Evolutionary conservation across 2,888 invertebrate genomes (phyloP).

Genomic region (Noctua comes): DNA sequence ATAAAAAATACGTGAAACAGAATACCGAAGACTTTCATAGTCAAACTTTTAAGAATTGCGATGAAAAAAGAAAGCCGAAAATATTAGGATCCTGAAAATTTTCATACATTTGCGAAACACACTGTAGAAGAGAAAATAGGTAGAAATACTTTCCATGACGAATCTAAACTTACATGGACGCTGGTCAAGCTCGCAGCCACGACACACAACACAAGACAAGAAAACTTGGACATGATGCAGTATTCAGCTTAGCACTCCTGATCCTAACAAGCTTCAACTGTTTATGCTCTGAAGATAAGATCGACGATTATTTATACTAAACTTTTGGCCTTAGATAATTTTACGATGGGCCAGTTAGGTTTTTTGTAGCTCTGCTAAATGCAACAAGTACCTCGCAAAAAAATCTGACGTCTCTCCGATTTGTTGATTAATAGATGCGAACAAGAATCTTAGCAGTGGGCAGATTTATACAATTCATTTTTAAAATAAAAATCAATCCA

Average conservation of each 20-base stretch:
- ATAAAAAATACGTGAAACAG: too few relatives aligned
- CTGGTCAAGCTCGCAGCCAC: conserved; percentile 20
- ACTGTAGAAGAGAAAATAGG: background rate
- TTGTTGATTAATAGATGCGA: background rate
- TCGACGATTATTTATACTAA: conserved; percentile 23
- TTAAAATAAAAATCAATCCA: background rate
- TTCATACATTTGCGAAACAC: background rate
- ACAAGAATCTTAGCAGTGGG: background rate
- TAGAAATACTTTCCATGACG: background rate
- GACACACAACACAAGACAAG: conserved; percentile 26
- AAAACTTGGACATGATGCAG: conserved; percentile 45
- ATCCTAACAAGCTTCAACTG: conserved; percentile 19
- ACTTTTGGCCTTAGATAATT: conserved; percentile 8
- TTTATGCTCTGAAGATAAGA: background rate
- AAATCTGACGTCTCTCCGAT: background rate
- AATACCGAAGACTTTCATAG: background rate
- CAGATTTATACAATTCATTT: background rate
- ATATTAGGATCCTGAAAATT: background rate
- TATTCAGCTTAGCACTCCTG: conserved; percentile 1
- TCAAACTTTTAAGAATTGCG: too few relatives aligned
- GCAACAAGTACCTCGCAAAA: conserved; percentile 2
- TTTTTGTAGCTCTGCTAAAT: background rate
- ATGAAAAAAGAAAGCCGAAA: too few relatives aligned
- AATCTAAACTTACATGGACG: conserved; percentile 29
- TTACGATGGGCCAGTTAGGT: background rate